Base-by-base conservation (phyloP, 2,888 invertebrate species). In the Clitarchus hookeri region DNA sequence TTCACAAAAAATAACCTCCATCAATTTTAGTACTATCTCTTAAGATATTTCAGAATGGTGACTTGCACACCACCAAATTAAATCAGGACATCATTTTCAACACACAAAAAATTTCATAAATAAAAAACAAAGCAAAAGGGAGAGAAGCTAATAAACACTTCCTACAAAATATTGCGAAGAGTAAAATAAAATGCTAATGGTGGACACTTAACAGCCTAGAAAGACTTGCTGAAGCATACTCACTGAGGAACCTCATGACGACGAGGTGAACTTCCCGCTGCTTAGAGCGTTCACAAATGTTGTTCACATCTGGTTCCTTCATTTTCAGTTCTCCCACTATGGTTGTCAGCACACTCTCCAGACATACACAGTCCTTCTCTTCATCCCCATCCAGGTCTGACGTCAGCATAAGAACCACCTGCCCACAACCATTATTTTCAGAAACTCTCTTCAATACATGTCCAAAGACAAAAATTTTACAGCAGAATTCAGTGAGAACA, bases 391-490 rank as follows among this genome's bases (percentile, higher is more conserved):
- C 98, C 44, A 98, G 93, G 91, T 98, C 98, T 13, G 96, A 95
- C 0, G 97, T 97, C 85, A 98, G 92, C 96, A 98, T 97, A 16
- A 98, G 93, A 6, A 98, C 94, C 36, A 97, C 96, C 95, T 96
- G 87, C n/a, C 88, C 89, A 23, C 25, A 44, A 82, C 1, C 65
- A 65, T 36, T 4, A 36, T 36, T 36, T 36, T 36, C 36, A 36
- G 36, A 36, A 36, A 36, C 36, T 36, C 36, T 36, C 36, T 36
- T 36, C 36, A 36, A 36, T 36, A 36, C 36, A 36, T 36, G 36
- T 36, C 36, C 36, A 36, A 36, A 36, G 36, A 36, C 36, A 36
- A 3, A 36, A n/a, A n/a, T n/a, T n/a, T n/a, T n/a, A n/a, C n/a
- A n/a, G n/a, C n/a, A n/a, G n/a, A n/a, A n/a, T n/a, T n/a, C n/a